phyloP scores from a whole-genome alignment of 2,888 invertebrate species.

The Cerceris ruficornis region DNA sequence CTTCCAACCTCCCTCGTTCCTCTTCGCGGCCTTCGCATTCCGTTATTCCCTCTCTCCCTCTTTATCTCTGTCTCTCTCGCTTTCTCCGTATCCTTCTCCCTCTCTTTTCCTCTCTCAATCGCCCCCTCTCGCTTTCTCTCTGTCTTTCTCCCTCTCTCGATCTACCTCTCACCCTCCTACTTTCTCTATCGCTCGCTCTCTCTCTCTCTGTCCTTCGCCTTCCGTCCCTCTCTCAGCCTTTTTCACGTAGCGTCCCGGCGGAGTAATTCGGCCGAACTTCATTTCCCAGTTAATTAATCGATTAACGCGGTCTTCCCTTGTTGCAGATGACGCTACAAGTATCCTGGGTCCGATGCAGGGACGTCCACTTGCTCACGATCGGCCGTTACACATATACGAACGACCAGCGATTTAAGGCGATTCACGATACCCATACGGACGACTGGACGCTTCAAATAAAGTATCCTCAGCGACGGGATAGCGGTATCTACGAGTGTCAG shows the following conservation, averaged over 20 bases:
- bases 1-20: neutral
- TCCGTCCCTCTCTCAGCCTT: too few species aligned
- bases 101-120: neutral
- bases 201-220: too few species aligned
- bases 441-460: constrained; percentile 96
- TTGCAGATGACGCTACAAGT: constrained; percentile 89
- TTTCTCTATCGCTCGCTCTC: too few species aligned
- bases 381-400: constrained; percentile 95
- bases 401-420: constrained; percentile 94
- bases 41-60: neutral
- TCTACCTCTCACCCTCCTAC: too few species aligned
- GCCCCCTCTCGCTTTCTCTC: neutral
- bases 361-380: constrained; percentile 94
- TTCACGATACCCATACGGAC: constrained; percentile 92
- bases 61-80: neutral
- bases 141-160: neutral
- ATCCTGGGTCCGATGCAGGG: constrained; percentile 95
- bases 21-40: neutral
- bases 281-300: neutral
- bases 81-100: neutral
- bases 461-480: constrained; percentile 94
- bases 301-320: constrained; percentile 42
- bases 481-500: constrained; percentile 96
- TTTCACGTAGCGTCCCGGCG: too few species aligned
- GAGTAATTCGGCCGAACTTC: too few species aligned